phyloP scores from a whole-genome alignment of 2,888 invertebrate species.

The Philhelius pedissequus region DNA sequence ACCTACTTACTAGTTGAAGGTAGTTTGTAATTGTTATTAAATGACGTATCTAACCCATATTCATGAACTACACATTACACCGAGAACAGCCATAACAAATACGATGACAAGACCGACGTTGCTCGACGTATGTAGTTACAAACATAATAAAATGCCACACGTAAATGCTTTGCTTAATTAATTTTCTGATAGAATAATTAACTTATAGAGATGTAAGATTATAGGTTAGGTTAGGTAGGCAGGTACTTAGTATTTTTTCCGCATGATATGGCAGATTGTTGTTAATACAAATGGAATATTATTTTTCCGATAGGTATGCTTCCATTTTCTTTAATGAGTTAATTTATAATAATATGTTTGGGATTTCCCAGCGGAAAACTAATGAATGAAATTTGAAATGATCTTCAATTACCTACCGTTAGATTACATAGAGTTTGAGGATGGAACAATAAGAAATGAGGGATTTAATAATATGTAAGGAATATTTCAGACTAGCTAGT shows the following conservation, averaged over 20 bases:
- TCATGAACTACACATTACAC: background rate
- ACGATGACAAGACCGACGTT: background rate
- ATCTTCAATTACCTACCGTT: too few species aligned
- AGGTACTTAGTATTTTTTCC: background rate
- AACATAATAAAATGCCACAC: too few species aligned
- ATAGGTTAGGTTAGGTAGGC: too few species aligned
- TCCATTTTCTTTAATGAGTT: background rate
- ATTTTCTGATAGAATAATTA: constrained; percentile 24
- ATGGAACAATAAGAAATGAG: too few species aligned
- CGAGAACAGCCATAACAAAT: background rate
- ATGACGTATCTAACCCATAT: constrained; percentile 7
- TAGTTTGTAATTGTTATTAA: constrained; percentile 17
- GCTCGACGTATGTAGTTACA: background rate
- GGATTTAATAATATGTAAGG: too few species aligned
- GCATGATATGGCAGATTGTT: constrained; percentile 8
- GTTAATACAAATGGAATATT: background rate
- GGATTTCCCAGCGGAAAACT: background rate
- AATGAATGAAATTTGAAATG: background rate
- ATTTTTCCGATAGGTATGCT: background rate
- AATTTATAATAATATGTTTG: background rate
- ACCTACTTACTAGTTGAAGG: background rate
- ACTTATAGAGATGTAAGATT: background rate
- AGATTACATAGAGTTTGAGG: background rate
- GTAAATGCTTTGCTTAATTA: constrained; percentile 20
- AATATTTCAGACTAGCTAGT: too few species aligned